Evolutionary conservation across 2,797 vertebrate genomes (phyloP), one percentile per base, ranked within the genome.

Genomic region (Sebastes minor): DNA sequence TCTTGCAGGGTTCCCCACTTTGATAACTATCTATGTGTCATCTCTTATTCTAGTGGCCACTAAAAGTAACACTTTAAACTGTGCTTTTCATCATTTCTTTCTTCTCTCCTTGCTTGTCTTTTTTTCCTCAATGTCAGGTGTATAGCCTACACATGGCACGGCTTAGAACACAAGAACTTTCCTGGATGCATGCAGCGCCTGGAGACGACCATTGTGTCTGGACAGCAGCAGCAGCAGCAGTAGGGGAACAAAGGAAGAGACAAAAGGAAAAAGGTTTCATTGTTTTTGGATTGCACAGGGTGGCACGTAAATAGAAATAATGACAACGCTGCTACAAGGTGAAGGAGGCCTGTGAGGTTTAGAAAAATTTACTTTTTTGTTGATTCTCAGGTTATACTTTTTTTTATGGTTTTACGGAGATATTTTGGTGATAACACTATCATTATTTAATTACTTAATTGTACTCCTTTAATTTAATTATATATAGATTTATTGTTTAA

Each of bases 181-280:
- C 62, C 75, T 85, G 81, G 66, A 64, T 80, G 71, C 86, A 68
- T 80, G 71, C 86, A 68, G 33, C 6, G 67, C 61, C 56, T 78
- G 80, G 80, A 86, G 86, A 86, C 80, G 23, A 33, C 81, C 77
- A 86, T 93, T 93, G 91, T 93, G 92, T 93, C 91, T 93, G 91
- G 84, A 80, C 84, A 87, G 81, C 89, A 72, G 78, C 82, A 84
- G 78, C 82, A 84, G 78, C 74, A 85, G 76, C 42, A 46, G 38
- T 16, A 7, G 14, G 73, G 71, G 78, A 90, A 92, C 90, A 93
- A 93, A 94, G 89, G 76, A 61, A 70, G 75, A 87, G 87, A 85
- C 84, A 82, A 82, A 89, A 80, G 63, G 14, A 52, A 68, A 32
- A 64, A 32, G 60, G 52, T 80, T 46, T 76, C 70, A 20, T 81